Conservation (phyloP, 37 sponge, comb jelly and placozoan genomes). For the Geodia barretti region DNA sequence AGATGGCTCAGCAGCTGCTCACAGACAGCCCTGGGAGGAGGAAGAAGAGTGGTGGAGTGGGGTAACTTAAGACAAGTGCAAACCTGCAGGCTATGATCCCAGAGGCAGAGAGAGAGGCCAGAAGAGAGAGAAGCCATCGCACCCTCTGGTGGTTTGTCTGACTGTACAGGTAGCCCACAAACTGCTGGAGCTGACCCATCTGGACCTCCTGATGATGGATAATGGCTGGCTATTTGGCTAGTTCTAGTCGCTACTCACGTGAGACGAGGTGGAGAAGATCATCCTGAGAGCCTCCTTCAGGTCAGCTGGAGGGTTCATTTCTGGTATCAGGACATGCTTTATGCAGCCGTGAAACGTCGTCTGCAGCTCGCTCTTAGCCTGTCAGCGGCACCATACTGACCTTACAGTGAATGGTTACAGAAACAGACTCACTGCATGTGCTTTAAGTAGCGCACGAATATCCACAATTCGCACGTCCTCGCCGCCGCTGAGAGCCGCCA, state of each 20-base stretch:
- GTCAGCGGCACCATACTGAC: not conserved
- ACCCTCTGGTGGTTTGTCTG: slow-evolving; percentile 55
- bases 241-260: slow-evolving; percentile 7
- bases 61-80: not conserved
- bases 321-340: slow-evolving; percentile 56
- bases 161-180: slow-evolving; percentile 16
- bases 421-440: slow-evolving; percentile 5
- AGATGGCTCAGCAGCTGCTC: slow-evolving; percentile 45
- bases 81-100: slow-evolving; percentile 17
- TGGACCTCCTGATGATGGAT: slow-evolving; percentile 13
- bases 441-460: slow-evolving; percentile 6
- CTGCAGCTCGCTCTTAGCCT: slow-evolving; percentile 36
- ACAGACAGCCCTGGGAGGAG: slow-evolving; percentile 42
- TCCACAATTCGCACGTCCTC: not conserved
- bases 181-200: slow-evolving; percentile 30
- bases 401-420: not conserved
- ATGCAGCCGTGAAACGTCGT: slow-evolving; percentile 59
- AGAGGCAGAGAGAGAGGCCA: slow-evolving; percentile 3
- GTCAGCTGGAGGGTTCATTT: not conserved
- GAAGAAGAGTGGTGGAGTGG: not conserved
- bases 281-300: slow-evolving; percentile 40
- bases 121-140: not conserved
- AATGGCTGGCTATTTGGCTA: not conserved
- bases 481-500: not conserved
- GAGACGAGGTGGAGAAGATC: slow-evolving; percentile 39